A percentile compares a stretch with the other conserved stretches of the same genome.
Conservation (phyloP, 2,113 vertebrate species). For the Brachypteracias leptosomus region DNA sequence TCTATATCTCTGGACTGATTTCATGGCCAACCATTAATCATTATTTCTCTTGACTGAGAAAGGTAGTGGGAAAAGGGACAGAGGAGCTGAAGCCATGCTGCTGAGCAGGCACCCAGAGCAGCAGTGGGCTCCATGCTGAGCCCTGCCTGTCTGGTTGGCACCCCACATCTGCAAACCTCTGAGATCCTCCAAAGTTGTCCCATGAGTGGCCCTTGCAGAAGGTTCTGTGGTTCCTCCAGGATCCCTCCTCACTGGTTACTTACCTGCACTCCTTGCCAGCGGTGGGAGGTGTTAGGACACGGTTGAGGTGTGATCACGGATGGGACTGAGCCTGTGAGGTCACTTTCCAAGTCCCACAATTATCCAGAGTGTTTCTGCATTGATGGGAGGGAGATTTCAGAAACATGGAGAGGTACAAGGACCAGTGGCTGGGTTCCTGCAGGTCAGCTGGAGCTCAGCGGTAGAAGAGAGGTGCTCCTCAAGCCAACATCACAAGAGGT, state of each 20-base stretch:
- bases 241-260: neutral
- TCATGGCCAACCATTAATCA: neutral
- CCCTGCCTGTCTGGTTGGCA: neutral
- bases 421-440: too few species aligned
- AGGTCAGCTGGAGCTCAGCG: too few species aligned
- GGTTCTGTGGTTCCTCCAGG: neutral
- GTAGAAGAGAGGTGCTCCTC: neutral
- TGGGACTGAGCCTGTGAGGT: too few species aligned
- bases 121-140: neutral
- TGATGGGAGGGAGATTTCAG: neutral
- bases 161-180: neutral
- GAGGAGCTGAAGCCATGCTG: neutral
- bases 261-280: fast-evolving
- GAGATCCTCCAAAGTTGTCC: neutral
- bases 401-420: neutral
- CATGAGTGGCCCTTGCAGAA: neutral
- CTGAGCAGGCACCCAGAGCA: neutral
- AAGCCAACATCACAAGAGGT: neutral
- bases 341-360: neutral
- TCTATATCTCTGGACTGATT: neutral
- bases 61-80: neutral
- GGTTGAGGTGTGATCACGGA: fast-evolving
- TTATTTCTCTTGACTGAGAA: neutral
- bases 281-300: fast-evolving
- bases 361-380: fast-evolving